These are phyloP conservation scores for Drosophila tropicalis DNA, from an alignment of 1,140 invertebrate species.

Conservation along the genomic window DNA sequence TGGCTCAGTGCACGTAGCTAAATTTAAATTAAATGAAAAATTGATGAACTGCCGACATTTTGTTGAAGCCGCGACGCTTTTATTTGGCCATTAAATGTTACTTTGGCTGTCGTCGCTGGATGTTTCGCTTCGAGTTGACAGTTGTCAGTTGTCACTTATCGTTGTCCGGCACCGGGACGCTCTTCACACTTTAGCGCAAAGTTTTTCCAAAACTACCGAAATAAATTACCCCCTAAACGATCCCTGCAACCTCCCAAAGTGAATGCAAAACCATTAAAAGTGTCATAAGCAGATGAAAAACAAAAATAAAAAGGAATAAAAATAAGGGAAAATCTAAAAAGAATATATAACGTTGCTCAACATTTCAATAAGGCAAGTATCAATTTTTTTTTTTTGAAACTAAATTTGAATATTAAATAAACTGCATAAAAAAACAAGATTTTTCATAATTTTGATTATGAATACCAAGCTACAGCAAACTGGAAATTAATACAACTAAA, in stretches of 20 bases:
- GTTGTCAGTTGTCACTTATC: constrained; percentile 71
- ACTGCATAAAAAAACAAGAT: constrained; percentile 25
- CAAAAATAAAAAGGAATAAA: neutral
- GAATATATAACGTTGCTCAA: neutral
- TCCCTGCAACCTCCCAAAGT: neutral
- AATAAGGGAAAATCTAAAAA: neutral
- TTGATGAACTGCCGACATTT: constrained; percentile 60
- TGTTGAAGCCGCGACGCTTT: constrained; percentile 47
- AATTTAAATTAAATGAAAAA: constrained; percentile 79
- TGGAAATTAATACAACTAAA: constrained; percentile 27
- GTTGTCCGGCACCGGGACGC: constrained; percentile 67
- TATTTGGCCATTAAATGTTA: constrained; percentile 61
- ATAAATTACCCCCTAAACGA: neutral
- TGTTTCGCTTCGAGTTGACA: constrained; percentile 61
- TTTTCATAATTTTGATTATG: neutral
- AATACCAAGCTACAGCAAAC: constrained; percentile 45
- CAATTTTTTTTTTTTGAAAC: neutral
- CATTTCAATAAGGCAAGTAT: constrained; percentile 32
- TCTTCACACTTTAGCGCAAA: constrained; percentile 35
- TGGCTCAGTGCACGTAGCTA: constrained; percentile 36
- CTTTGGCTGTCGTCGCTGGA: constrained; percentile 12
- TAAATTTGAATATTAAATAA: constrained; percentile 4
- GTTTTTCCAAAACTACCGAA: constrained; percentile 27
- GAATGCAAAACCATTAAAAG: neutral
- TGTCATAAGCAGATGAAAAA: constrained; percentile 3